Evolutionary conservation across 1,140 invertebrate genomes (phyloP).

Genomic region (Solenopsis fugax): DNA sequence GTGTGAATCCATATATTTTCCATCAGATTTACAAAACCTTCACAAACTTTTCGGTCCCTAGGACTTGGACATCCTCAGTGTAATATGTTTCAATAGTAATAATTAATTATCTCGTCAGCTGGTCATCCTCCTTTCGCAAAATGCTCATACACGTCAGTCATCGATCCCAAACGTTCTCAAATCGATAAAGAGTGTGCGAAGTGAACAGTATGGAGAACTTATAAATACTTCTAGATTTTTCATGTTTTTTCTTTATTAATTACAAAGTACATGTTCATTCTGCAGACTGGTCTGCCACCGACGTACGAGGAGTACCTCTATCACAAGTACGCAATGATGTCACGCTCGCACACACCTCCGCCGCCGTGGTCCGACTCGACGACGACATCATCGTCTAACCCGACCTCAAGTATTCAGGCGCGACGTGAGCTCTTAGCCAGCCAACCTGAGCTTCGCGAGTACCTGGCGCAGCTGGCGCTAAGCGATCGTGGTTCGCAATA

Average conservation of each 20-base stretch:
- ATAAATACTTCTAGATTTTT: too few relatives aligned
- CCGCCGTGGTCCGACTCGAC: conserved; percentile 84
- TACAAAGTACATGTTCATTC: background rate
- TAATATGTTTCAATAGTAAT: too few relatives aligned
- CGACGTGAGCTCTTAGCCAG: conserved; percentile 79
- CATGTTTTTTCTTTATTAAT: background rate
- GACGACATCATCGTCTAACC: conserved; percentile 8
- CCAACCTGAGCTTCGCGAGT: conserved; percentile 82
- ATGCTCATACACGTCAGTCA: too few relatives aligned
- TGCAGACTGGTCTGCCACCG: conserved; percentile 83
- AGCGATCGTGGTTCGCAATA: conserved; percentile 76
- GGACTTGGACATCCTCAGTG: too few relatives aligned
- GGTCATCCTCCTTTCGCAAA: too few relatives aligned
- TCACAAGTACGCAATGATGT: conserved; percentile 82
- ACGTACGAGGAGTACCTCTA: conserved; percentile 83
- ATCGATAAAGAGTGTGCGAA: too few relatives aligned
- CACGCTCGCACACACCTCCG: conserved; percentile 84
- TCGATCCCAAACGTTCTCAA: too few relatives aligned
- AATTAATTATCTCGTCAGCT: too few relatives aligned
- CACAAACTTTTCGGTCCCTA: too few relatives aligned
- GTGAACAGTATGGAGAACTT: too few relatives aligned
- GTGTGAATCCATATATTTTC: too few relatives aligned
- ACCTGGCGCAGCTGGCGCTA: conserved; percentile 78
- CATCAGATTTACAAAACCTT: too few relatives aligned
- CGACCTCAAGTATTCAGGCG: conserved; percentile 70